Evolutionary conservation across 2,888 invertebrate genomes (phyloP), one percentile per base, ranked within the genome.

Genomic region (Scrobipalpa costella): DNA sequence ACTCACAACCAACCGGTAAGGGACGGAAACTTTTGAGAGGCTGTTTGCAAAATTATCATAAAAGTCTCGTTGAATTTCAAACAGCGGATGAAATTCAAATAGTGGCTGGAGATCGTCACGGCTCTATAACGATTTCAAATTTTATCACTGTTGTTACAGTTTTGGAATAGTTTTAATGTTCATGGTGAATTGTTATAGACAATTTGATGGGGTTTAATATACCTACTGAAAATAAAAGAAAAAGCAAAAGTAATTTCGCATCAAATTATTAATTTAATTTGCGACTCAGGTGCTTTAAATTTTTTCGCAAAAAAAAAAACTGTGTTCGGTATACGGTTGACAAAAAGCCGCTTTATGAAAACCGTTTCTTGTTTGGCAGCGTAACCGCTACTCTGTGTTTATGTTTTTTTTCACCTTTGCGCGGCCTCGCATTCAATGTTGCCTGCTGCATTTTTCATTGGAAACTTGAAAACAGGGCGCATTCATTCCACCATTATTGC

Each of bases 371-470:
- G 77, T 84, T 83, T 78, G 78, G 76, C 76, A 79, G 72, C 74
- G 77, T 79, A 78, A 84, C 80, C 79, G 83, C 78, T 83, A 81
- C 79, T 78, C 76, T 78, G 79, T 80, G 73, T 73, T 74, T 73
- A 68, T 63, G 66, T 70, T 72, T 79, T 81, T 85, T 81, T 82
- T 81, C 75, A 72, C 70, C 77, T 79, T 79, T 80, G 72, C 73
- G 27, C 71, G 68, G 72, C 75, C 75, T 79, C 76, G 81, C 86
- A 83, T 88, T 88, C 85, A 87, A 78, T 73, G 77, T 70, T 73
- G 76, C 74, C 70, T 72, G 71, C 77, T 88, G 86, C 84, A 88
- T 88, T 88, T 90, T 89, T 87, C 82, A 89, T 89, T 86, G 77
- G 76, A 73, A 80, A 79, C 75, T 75, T 75, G 74, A 78, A 74